These are phyloP conservation scores for Agrotis segetum DNA, from an alignment of 2,888 invertebrate genomes.

Conservation along the genomic window DNA sequence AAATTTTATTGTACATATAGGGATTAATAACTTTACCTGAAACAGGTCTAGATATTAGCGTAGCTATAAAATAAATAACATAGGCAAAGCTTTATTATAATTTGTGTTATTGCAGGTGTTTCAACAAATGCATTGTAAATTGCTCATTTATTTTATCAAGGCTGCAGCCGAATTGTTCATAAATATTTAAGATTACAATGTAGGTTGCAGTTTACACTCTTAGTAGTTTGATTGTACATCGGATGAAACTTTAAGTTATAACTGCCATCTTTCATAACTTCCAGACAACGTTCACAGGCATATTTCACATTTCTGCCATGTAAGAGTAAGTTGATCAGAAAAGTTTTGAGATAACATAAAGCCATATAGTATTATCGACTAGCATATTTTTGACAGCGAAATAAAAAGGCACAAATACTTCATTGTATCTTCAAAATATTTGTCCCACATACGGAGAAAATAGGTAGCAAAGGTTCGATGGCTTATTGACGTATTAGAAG, in stretches of 20 bases:
- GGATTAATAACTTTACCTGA: conserved; percentile 65
- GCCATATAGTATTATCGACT: neutral
- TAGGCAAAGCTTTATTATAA: conserved; percentile 15
- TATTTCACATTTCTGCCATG: neutral
- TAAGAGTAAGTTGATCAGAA: neutral
- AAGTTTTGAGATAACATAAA: neutral
- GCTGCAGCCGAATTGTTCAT: conserved; percentile 34
- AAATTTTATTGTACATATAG: conserved; percentile 69
- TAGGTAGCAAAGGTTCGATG: neutral
- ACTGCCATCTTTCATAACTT: conserved; percentile 6
- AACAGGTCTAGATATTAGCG: conserved; percentile 63
- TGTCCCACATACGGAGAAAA: neutral
- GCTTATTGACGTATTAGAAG: neutral
- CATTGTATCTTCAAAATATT: neutral
- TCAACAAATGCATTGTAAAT: conserved; percentile 24
- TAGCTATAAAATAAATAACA: conserved; percentile 38
- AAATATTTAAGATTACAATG: conserved; percentile 16
- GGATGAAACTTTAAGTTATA: neutral
- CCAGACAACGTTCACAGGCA: neutral
- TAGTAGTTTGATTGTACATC: neutral
- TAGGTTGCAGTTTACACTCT: neutral
- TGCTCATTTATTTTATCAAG: conserved; percentile 13
- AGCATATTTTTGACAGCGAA: neutral
- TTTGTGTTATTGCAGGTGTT: conserved; percentile 2
- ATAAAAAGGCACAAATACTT: neutral